A percentile compares a stretch with the other conserved stretches of the same genome.
Evolutionary conservation across 2,888 invertebrate genomes (phyloP).

Genomic region (Oxyteleia sp.): DNA sequence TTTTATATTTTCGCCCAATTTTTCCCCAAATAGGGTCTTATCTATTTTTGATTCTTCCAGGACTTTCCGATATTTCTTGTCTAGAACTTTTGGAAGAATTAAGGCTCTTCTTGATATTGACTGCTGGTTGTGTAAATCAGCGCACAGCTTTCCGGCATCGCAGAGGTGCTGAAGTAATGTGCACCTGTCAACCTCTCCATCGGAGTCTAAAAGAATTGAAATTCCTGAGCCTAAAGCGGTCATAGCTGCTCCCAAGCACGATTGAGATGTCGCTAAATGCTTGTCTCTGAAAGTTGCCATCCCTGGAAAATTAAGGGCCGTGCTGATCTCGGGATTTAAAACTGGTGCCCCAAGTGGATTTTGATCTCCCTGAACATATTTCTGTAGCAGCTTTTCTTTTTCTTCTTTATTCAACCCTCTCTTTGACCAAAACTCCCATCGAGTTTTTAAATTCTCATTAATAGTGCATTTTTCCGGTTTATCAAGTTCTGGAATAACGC

Average conservation of each 20-base stretch:
- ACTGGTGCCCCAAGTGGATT: constrained; percentile 3
- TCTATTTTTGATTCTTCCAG: constrained; percentile 51
- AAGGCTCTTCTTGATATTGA: constrained; percentile 41
- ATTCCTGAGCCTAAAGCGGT: constrained; percentile 39
- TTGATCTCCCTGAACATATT: constrained; percentile 6
- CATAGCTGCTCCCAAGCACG: constrained; percentile 40
- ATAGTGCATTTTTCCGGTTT: too few relatives aligned
- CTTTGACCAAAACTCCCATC: constrained; percentile 13
- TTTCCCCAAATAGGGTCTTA: constrained; percentile 43
- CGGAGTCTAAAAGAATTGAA: background rate
- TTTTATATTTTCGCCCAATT: constrained; percentile 41
- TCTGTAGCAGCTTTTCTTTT: constrained; percentile 3
- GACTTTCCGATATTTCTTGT: constrained; percentile 41
- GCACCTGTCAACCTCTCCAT: constrained; percentile 27
- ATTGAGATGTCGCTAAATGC: constrained; percentile 47
- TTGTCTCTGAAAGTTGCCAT: constrained; percentile 58
- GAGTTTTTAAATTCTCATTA: background rate
- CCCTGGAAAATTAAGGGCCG: constrained; percentile 32
- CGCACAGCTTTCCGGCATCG: constrained; percentile 43
- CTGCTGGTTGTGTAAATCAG: constrained; percentile 37
- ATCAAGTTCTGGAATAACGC: background rate
- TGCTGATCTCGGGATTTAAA: constrained; percentile 50
- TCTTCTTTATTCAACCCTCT: constrained; percentile 31
- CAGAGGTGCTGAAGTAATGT: too few relatives aligned
- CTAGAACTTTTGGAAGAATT: constrained; percentile 38